Evolutionary conservation across 2,888 invertebrate genomes (phyloP), one percentile per base, ranked within the genome.

Genomic region (Maniola hyperantus): DNA sequence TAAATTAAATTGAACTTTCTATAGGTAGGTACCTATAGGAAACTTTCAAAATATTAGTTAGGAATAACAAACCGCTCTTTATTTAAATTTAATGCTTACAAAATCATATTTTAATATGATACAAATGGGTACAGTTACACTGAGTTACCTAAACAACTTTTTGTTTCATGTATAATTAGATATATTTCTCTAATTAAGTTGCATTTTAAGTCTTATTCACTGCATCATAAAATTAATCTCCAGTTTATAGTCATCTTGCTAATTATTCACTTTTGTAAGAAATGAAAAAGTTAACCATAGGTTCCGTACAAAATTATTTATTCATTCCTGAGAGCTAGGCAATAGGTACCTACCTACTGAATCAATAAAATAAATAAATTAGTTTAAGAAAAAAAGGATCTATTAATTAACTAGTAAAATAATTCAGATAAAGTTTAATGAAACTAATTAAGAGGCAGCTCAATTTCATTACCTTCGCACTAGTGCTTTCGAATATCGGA

Each of bases 141-240:
- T 8, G 5, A 44, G 26, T 53, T 62, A 46, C 46, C 58, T 65
- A 55, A 42, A 55, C 36, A 68, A 57, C 46, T 64, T 57, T 64
- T 64, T 57, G 61, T 66, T 69, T 61, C 39, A 44, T 36, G 33
- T 55, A 10, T 13, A 18, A 33, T 26, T 66, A 64, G n/a, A n/a
- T n/a, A 64, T 39, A 39, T 67, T 66, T 26, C 67, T 26, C 57
- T 64, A 67, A 67, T 64, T 44, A 67, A 36, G 64, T 50, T 67
- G 66, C 64, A 64, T 46, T 61, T 64, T 61, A 69, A 39, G 39
- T 39, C 39, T 11, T 39, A 39, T 26, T 26, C 26, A 64, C 44
- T 39, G 55, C 66, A 65, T 68, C 60, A 54, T 65, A 46, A 66
- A 64, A 66, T 66, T 64, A 69, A 66, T 64, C 46, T 57, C 55